Conservation (phyloP, 2,113 vertebrate genomes). For the Dipodomys ordii region DNA sequence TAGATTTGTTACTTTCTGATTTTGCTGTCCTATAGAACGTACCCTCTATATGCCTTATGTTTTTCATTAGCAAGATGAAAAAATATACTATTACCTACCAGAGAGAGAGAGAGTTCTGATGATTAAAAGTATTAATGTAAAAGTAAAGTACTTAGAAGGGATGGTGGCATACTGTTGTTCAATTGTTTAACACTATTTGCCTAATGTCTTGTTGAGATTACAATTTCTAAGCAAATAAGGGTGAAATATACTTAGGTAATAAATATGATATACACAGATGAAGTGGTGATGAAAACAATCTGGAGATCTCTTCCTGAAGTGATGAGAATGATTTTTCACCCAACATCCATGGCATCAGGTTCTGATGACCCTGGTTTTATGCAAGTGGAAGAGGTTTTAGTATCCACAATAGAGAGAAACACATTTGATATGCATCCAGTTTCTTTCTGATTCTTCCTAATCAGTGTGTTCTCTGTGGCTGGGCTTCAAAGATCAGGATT, state of each 20-base stretch:
- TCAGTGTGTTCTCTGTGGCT: not conserved
- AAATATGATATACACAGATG: not conserved
- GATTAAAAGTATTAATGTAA: not conserved
- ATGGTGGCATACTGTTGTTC: not conserved
- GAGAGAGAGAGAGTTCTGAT: not conserved
- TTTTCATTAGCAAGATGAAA: slow-evolving; percentile 4
- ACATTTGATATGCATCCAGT: not conserved
- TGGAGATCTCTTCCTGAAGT: not conserved
- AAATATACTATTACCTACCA: not conserved
- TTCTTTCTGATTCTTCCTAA: not conserved
- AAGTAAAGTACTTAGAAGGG: not conserved
- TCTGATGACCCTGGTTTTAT: not conserved
- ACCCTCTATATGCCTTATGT: not conserved
- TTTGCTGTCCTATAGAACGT: not conserved
- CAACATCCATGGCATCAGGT: not conserved
- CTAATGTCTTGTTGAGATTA: not conserved
- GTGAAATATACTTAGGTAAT: not conserved
- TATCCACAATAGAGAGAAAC: not conserved
- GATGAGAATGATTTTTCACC: not conserved
- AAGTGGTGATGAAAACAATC: not conserved
- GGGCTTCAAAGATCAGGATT: not conserved
- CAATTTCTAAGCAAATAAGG: not conserved
- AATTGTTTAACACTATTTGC: not conserved
- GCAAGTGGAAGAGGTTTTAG: not conserved
- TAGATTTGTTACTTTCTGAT: not conserved